These are phyloP conservation scores for Cephus rjabovi DNA, from an alignment of 2,888 invertebrate species.

Conservation along the genomic window DNA sequence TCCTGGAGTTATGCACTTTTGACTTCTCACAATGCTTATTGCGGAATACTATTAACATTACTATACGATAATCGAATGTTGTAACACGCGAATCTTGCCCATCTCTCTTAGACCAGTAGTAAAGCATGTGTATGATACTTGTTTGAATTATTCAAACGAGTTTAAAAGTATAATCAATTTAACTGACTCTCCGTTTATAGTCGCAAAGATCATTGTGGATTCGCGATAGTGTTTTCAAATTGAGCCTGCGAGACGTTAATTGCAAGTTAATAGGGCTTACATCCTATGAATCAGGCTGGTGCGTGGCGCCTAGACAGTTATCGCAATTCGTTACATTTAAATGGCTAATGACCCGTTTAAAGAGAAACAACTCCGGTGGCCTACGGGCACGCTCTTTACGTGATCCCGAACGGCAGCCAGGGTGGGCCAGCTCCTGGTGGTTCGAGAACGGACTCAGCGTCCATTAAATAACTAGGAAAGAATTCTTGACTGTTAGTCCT, in stretches of 20 bases:
- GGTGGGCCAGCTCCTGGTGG: neutral
- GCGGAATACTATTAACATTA: neutral
- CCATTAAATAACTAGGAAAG: neutral
- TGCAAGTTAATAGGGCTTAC: neutral
- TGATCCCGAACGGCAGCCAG: neutral
- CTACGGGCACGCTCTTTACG: neutral
- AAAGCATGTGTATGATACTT: neutral
- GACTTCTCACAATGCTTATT: neutral
- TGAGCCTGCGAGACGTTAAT: neutral
- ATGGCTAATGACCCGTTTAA: neutral
- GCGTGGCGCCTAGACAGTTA: neutral
- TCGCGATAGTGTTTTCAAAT: neutral
- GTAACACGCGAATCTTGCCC: neutral
- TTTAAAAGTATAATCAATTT: neutral
- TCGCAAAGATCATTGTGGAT: neutral
- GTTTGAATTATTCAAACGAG: neutral
- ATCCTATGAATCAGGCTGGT: neutral
- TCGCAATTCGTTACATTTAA: slow-evolving; percentile 3
- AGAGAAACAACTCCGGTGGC: slow-evolving; percentile 5
- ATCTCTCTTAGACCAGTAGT: neutral
- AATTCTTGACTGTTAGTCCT: neutral
- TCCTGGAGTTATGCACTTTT: neutral
- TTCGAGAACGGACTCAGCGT: neutral
- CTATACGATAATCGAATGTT: neutral
- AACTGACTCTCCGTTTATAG: neutral